Base-by-base conservation (phyloP, 2,113 vertebrate species). In the Serilophus lunatus region DNA sequence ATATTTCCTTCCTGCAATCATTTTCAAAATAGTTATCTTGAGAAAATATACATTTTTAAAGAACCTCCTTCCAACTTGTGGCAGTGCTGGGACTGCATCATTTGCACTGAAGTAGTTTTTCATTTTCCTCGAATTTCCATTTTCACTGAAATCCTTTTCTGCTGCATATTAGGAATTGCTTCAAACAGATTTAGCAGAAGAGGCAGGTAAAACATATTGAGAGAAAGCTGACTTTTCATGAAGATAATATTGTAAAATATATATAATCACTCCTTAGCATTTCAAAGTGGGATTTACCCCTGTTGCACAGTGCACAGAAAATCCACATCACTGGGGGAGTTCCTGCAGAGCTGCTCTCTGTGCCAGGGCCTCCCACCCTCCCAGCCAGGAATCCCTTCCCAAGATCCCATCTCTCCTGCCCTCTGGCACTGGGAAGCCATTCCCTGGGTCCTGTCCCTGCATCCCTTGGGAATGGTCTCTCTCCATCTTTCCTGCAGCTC, bases 11-110 rank as follows among this genome's bases (percentile, higher is more conserved):
- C 96, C 97, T 97, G 93, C 66, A 61, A 45, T 96, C 92, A 88
- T 97, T 97, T 97, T 96, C 88, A 93, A 96, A 98, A 97, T 72
- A 92, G 84, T 97, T 97, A 95, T 68, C 95, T 93, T 91, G 96
- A 96, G 94, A 95, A 97, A 96, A 97, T 94, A 96, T 70, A 69
- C n/a, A n/a, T 96, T 97, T 97, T 96, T 96, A 90, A 97, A 97
- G 90, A 96, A 93, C 82, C 51, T 91, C 86, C 71, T 87, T 81
- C 60, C 90, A 96, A 97, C 86, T 82, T 75, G 56, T 72, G 88
- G 71, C 81, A n/a, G 63, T 60, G 10, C 68, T 19, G 36, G 68
- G 93, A 93, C 45, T 47, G 45, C 19, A 22, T 20, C 24, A 16
- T 91, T 84, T 61, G 97, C 70, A 25, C 88, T 33, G 25, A 89